phyloP scores from a whole-genome alignment of 2,888 invertebrate genomes.

The Lottia scabra region DNA sequence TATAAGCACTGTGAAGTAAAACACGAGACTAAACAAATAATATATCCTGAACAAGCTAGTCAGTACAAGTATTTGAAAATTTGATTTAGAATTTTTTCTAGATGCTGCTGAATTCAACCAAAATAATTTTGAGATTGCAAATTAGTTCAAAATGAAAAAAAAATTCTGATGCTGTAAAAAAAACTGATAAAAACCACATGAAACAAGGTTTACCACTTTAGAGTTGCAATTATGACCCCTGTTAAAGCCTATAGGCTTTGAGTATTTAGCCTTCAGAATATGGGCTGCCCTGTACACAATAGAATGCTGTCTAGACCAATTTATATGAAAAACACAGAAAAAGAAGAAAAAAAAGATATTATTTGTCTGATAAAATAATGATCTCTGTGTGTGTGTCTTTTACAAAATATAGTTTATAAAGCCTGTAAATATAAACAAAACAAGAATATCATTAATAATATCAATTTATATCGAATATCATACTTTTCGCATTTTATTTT shows the following conservation, averaged over 20 bases:
- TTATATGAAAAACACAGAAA: slow-evolving; percentile 17
- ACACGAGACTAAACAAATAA: too few relatives aligned
- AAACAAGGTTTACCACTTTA: slow-evolving; percentile 13
- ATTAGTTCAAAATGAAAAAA: background rate
- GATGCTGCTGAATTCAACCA: background rate
- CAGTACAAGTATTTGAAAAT: too few relatives aligned
- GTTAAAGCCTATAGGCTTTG: slow-evolving; percentile 9
- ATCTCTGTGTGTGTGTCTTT: background rate
- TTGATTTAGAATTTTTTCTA: background rate
- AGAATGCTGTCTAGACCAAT: slow-evolving; percentile 5
- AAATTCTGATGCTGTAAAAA: slow-evolving; percentile 15
- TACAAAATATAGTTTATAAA: background rate
- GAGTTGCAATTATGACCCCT: slow-evolving; percentile 6
- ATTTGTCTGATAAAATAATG: background rate
- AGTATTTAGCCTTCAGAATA: slow-evolving; percentile 7
- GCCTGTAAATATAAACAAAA: background rate
- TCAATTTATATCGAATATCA: too few relatives aligned
- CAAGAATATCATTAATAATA: too few relatives aligned
- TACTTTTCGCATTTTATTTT: too few relatives aligned
- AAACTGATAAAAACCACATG: slow-evolving; percentile 11
- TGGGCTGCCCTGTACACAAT: slow-evolving; percentile 5
- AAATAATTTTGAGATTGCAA: too few relatives aligned
- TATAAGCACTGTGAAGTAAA: too few relatives aligned
- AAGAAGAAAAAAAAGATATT: slow-evolving; percentile 10
- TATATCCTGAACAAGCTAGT: too few relatives aligned